These are phyloP conservation scores for Coelopa pilipes DNA, from an alignment of 2,888 invertebrate genomes.

Conservation along the genomic window DNA sequence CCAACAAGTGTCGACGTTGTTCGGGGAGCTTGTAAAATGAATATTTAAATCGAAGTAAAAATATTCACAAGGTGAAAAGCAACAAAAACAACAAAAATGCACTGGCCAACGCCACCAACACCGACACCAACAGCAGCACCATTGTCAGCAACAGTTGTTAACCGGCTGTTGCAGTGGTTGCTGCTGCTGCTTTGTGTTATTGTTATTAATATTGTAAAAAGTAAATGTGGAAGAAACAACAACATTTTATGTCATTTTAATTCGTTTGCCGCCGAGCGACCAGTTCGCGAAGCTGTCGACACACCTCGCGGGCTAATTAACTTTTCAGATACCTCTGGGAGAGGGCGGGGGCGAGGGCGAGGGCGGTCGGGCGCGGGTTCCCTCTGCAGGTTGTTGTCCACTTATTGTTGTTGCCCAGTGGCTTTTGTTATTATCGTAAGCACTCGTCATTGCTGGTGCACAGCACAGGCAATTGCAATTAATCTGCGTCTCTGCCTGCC, in stretches of 20 bases:
- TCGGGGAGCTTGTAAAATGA: too few species aligned
- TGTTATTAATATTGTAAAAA: background rate
- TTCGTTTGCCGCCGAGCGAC: background rate
- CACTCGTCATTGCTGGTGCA: conserved; percentile 4
- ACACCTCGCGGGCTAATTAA: conserved; percentile 41
- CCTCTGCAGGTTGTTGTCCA: background rate
- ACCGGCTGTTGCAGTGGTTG: background rate
- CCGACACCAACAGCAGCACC: too few species aligned
- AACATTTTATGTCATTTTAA: background rate
- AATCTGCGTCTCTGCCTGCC: conserved; percentile 15
- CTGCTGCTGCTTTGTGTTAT: background rate
- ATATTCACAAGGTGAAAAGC: too few species aligned
- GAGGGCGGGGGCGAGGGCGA: background rate
- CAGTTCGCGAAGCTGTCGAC: conserved; percentile 32
- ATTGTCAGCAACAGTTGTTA: background rate
- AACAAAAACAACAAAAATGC: too few species aligned
- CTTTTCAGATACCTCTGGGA: conserved; percentile 32
- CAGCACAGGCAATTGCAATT: conserved; percentile 11
- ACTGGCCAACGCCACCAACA: too few species aligned
- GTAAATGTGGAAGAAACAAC: background rate
- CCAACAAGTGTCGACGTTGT: too few species aligned
- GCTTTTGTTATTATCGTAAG: background rate
- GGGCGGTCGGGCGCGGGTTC: too few species aligned
- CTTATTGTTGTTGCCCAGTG: background rate
- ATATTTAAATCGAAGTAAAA: too few species aligned